phyloP scores from a whole-genome alignment of 2,888 invertebrate species.

The Hermaeophaga mercurialis region DNA sequence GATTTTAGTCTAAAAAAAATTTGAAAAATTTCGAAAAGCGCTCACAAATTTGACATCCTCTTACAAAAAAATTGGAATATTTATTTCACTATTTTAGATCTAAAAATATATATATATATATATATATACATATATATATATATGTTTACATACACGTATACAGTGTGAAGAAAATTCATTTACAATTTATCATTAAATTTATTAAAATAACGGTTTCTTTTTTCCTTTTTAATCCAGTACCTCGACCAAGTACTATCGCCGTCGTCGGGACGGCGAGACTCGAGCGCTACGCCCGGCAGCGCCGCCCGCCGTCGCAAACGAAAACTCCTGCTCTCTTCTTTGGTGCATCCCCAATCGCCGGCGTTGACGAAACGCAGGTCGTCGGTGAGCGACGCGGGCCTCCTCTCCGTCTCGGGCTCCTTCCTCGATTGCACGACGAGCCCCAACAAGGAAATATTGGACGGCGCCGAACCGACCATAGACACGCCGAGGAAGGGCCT shows the following conservation, averaged over 20 bases:
- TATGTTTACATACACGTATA: no score
- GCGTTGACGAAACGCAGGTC: slow-evolving; percentile 80
- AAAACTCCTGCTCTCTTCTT: slow-evolving; percentile 68
- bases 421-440: slow-evolving; percentile 88
- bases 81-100: no score
- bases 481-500: slow-evolving; percentile 71
- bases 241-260: slow-evolving; percentile 61
- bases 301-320: slow-evolving; percentile 74
- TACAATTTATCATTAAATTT: no score
- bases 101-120: no score
- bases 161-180: no score
- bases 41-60: no score
- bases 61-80: no score
- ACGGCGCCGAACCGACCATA: slow-evolving; percentile 55
- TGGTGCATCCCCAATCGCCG: slow-evolving; percentile 60
- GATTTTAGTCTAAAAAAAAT: no score
- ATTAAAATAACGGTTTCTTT: no score
- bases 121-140: no score
- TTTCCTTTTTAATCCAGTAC: slow-evolving; percentile 56
- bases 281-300: slow-evolving; percentile 60
- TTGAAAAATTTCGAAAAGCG: no score
- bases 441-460: slow-evolving; percentile 65
- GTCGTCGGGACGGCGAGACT: slow-evolving; percentile 61
- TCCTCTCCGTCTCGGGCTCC: slow-evolving; percentile 84
- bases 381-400: slow-evolving; percentile 83